A percentile compares a stretch with the other conserved stretches of the same genome.
phyloP scores from a whole-genome alignment of 1,140 invertebrate species.

The Brachionus rotundiformis region DNA sequence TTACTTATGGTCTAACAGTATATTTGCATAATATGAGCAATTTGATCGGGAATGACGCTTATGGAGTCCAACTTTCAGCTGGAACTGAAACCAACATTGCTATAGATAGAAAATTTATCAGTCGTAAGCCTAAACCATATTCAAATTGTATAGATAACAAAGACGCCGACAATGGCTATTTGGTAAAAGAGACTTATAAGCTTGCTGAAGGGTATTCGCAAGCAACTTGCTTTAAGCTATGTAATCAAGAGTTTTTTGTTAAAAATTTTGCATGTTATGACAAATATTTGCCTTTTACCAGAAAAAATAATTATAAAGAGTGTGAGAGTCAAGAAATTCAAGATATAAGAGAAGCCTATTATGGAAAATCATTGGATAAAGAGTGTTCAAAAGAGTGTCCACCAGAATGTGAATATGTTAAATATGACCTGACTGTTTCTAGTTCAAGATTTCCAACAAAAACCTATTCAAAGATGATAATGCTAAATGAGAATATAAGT shows the following conservation, averaged over 20 bases:
- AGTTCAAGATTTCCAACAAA: conserved; percentile 14
- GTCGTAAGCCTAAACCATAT: background rate
- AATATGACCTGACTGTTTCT: conserved; percentile 12
- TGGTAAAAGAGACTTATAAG: background rate
- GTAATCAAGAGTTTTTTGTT: conserved; percentile 28
- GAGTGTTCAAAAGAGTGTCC: conserved; percentile 1
- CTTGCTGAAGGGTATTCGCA: background rate
- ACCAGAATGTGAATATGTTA: conserved; percentile 21
- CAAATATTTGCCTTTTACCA: background rate
- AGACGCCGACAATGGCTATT: background rate
- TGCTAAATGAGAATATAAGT: conserved; percentile 18
- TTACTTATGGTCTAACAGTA: background rate
- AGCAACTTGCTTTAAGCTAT: conserved; percentile 4
- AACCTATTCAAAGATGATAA: conserved; percentile 10
- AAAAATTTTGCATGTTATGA: conserved; percentile 15
- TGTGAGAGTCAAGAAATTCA: background rate
- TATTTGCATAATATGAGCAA: background rate
- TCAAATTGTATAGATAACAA: background rate
- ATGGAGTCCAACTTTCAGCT: conserved; percentile 1
- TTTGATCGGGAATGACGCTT: background rate
- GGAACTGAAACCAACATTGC: conserved; percentile 47
- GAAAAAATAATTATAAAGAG: background rate
- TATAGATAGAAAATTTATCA: conserved; percentile 21
- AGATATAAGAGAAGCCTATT: background rate
- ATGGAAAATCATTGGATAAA: background rate